Base-by-base conservation (phyloP, 2,888 invertebrate genomes). In the Rhingia rostrata region DNA sequence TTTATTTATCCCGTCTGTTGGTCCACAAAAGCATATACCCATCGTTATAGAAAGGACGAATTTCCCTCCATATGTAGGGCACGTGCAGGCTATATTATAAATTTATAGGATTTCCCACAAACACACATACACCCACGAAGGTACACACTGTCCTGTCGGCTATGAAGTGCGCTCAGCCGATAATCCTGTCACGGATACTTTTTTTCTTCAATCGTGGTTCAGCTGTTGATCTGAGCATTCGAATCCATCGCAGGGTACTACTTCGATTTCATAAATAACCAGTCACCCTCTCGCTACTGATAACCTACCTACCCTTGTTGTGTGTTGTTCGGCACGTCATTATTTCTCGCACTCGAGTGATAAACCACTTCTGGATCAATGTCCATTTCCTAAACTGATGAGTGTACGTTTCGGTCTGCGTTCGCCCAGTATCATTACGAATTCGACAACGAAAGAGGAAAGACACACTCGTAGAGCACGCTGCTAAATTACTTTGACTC, bases 81-180 rank as follows among this genome's bases (percentile, higher is more conserved):
- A 83, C 83, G 83, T 83, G 83, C 73, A 79, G 63, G 63, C 74
- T 69, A 73, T 22, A 83, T 78, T 73, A 69, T 35, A 35, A 54
- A 74, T 69, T 51, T 60, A 60, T 45, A 69, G 56, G 45, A 69
- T 78, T 78, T 78, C 45, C 67, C 83, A 41, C 49, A 43, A 41
- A 7, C 51, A 70, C 41, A 63, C 10, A 43, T 49, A 39, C 22
- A 61, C 14, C 22, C 22, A 22, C 2, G 22, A 22, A 22, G 22
- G 22, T 22, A 22, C 22, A 2, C 22, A 22, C 35, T 12, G 9
- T 9, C 51, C 35, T 12, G 9, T 9, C 51, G 9, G 14, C 7
- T 2, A 12, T 54, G 54, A 54, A n/a, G 22, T 35, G 7, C 47
- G 33, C 45, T 60, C 30, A 14, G 39, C 53, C 63, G 49, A 49